Conservation (phyloP, 2,888 invertebrate genomes). For the Teinopalpus imperialis region DNA sequence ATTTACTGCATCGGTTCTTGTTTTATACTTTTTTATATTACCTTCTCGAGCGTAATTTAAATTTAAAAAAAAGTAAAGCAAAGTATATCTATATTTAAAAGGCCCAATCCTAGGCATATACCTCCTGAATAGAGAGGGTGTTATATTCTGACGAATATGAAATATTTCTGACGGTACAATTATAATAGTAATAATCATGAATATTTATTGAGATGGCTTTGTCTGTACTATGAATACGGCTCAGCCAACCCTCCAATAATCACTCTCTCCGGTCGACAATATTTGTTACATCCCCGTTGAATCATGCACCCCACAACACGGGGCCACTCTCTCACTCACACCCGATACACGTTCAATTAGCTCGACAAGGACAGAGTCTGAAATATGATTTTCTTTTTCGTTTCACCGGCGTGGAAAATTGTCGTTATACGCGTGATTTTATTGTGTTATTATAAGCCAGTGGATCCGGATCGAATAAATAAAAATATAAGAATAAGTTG, state of each 20-base stretch:
- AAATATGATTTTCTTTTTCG: constrained; percentile 20
- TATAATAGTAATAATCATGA: background rate
- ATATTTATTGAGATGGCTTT: background rate
- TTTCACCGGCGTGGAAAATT: constrained; percentile 25
- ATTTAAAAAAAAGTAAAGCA: too few species aligned
- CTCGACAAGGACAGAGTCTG: constrained; percentile 15
- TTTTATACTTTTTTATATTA: too few species aligned
- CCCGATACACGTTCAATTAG: constrained; percentile 9
- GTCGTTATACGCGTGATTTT: constrained; percentile 21
- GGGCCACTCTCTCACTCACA: constrained; percentile 14
- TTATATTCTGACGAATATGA: too few species aligned
- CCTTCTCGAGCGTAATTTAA: too few species aligned
- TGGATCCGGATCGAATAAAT: constrained; percentile 5
- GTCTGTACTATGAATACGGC: constrained; percentile 22
- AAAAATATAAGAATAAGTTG: constrained; percentile 8
- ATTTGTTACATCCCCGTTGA: constrained; percentile 28
- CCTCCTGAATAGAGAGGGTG: too few species aligned
- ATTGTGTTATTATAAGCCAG: constrained; percentile 19
- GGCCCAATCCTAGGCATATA: too few species aligned
- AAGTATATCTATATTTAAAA: too few species aligned
- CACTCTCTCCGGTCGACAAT: constrained; percentile 30
- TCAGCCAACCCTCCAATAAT: constrained; percentile 28
- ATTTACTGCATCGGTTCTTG: too few species aligned
- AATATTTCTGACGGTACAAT: too few species aligned
- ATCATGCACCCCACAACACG: constrained; percentile 10